Evolutionary conservation across 2,113 vertebrate genomes (phyloP), one percentile per base, ranked within the genome.

Genomic region (Gila orcuttii): DNA sequence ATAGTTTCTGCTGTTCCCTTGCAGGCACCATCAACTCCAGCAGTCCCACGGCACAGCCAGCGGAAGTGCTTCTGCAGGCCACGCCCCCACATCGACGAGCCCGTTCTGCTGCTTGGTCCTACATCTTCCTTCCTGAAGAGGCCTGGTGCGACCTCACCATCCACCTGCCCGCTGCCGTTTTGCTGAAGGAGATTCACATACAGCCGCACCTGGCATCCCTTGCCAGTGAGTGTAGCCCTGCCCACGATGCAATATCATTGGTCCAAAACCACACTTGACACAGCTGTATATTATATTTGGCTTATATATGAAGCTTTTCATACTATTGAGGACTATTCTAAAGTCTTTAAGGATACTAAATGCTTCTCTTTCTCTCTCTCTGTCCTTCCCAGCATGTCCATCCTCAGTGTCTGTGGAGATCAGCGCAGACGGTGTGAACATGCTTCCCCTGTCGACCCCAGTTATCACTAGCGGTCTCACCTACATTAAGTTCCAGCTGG

Each of bases 121-220:
- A 99, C 82, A 99, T 99, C 89, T 99, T 99, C 90, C 89, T 99
- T 60, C 98, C 98, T 0, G 98, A 99, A 90, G 98, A 99, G 90
- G 97, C 98, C n/a, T 99, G 98, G 98, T 99, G 98, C 10, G 98
- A 99, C 91, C 97, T 99, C 69, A 99, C 98, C 0, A 98, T 99
- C 90, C 98, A 99, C 90, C 97, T 99, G 11, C 98, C 98, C 0
- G 96, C 98, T 1, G 98, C 98, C 0, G 98, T 99, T 73, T 92
- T 99, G 82, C 96, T 99, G 10, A 99, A 99, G 82, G 98, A 99
- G 93, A 97, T 99, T 84, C 98, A 99, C 89, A 99, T 99, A 76
- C 98, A 99, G 33, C 98, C 98, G 17, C 98, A 99, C 82, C 96
- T 99, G 52, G 98, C 98, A 80, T 99, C 98, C 69, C 96, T 99